Evolutionary conservation across 2,113 vertebrate species (phyloP).

Genomic region (Baryphthengus martii): DNA sequence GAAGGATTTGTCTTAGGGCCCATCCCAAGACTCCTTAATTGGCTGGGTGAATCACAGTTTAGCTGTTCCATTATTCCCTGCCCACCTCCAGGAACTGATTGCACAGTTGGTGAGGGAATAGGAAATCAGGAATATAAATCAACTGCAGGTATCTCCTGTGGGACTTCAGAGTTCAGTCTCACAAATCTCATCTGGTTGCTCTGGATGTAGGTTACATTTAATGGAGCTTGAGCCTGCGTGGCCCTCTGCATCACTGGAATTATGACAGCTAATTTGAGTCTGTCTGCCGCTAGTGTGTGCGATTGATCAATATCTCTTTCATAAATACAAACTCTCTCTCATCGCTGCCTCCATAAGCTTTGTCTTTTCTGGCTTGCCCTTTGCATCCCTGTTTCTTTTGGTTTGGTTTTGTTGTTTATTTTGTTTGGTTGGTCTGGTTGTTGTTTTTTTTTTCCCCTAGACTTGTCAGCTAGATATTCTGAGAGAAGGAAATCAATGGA

Average conservation of each 20-base stretch:
- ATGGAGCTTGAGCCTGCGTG: slow-evolving; percentile 1
- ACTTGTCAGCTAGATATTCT: neutral
- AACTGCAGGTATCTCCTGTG: slow-evolving; percentile 11
- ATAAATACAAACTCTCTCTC: neutral
- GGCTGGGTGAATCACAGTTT: slow-evolving; percentile 60
- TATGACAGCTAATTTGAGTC: slow-evolving; percentile 44
- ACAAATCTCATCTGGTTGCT: slow-evolving; percentile 14
- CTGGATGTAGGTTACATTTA: slow-evolving; percentile 52
- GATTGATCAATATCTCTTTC: slow-evolving; percentile 11
- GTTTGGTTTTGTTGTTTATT: neutral
- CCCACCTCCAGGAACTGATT: slow-evolving; percentile 30
- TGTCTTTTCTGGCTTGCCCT: slow-evolving; percentile 22
- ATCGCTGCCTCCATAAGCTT: neutral
- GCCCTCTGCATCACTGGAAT: slow-evolving; percentile 20
- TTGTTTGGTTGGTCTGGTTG: neutral
- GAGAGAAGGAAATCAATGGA: slow-evolving; percentile 57
- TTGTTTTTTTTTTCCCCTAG: neutral
- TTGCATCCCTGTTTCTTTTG: neutral
- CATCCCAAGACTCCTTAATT: slow-evolving; percentile 29
- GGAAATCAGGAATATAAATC: slow-evolving; percentile 48
- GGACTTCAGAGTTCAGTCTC: slow-evolving; percentile 25
- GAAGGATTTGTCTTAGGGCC: neutral
- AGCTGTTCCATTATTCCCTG: slow-evolving; percentile 46
- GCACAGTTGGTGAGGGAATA: slow-evolving; percentile 41
- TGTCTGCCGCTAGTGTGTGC: neutral